phyloP scores from a whole-genome alignment of 1,140 invertebrate species.

The Anoplophora glabripennis region DNA sequence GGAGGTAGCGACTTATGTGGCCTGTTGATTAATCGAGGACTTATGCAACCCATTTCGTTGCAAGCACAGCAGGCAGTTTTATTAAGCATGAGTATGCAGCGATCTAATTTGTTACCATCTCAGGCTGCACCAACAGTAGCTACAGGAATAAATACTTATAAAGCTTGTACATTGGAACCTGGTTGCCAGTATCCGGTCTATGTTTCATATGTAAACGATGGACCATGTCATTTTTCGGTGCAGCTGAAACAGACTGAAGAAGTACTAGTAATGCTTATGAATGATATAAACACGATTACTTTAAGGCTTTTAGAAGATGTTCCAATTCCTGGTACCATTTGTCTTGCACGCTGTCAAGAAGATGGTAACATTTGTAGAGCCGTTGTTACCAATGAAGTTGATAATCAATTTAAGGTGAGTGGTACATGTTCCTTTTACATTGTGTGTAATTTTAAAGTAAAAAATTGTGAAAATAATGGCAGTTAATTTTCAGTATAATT shows the following conservation, averaged over 20 bases:
- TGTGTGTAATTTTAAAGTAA: too few species aligned
- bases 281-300: slow-evolving; percentile 58
- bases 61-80: slow-evolving; percentile 37
- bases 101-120: background rate
- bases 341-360: slow-evolving; percentile 63
- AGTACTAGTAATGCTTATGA: slow-evolving; percentile 63
- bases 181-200: slow-evolving; percentile 61
- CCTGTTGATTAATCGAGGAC: slow-evolving; percentile 26
- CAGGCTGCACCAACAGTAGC: slow-evolving; percentile 8
- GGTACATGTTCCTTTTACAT: slow-evolving; percentile 1
- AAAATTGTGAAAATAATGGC: too few species aligned
- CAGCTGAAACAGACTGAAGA: slow-evolving; percentile 60
- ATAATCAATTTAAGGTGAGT: slow-evolving; percentile 48
- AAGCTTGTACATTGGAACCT: slow-evolving; percentile 44
- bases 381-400: slow-evolving; percentile 65
- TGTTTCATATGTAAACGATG: slow-evolving; percentile 73
- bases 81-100: slow-evolving; percentile 33
- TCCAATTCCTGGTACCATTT: slow-evolving; percentile 67
- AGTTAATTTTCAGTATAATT: too few species aligned
- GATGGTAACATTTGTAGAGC: slow-evolving; percentile 67
- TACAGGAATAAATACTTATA: slow-evolving; percentile 34
- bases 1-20: slow-evolving; percentile 6
- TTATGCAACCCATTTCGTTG: slow-evolving; percentile 35
- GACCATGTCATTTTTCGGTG: slow-evolving; percentile 69
- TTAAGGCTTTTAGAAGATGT: slow-evolving; percentile 60